Base-by-base conservation (phyloP, 1,140 invertebrate genomes). In the Calliphora vicina region DNA sequence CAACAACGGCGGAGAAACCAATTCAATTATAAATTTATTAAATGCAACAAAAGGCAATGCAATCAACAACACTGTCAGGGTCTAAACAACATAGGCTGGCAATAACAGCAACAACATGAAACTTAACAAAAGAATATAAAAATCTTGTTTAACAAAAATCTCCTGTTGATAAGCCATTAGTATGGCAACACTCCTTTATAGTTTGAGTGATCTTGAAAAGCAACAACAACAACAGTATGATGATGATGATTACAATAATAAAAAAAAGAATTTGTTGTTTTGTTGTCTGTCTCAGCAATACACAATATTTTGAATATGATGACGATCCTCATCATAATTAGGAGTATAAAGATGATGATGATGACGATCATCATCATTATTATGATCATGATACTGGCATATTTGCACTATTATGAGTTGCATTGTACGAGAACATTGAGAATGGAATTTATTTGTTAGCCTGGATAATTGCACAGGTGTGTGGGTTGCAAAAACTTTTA, bases 1-100 rank as follows among this genome's bases (percentile, higher is more conserved):
- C 57, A 61, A 17, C 4, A 8, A 3, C 57, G 20, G 20, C 57
- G n/a, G 20, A 43, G 9, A 43, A 25, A 78, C 35, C 74, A 78
- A 78, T 78, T 42, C 74, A 78, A 78, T 78, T 78, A 78, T 78
- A 78, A 78, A 78, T 43, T 78, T 23, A 43, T 78, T 78, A 78
- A 74, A 61, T 45, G 25, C 67, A 45, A 45, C 35, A 45, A 73
- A 73, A 23, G 25, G 5, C 57, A 42, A 82, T 61, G 29, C 43
- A 82, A 71, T 25, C 82, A 83, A 71, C 82, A 80, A 83, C 73
- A 76, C 27, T 43, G 27, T 17, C 72, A 61, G 73, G 43, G 27
- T 42, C 23, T 29, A 27, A 73, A 82, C 13, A 43, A 67, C 42
- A 35, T 35, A 35, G 29, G 57, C 13, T 43, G 23, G 35, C 76